Evolutionary conservation across 2,888 invertebrate genomes (phyloP), one percentile per base, ranked within the genome.

Genomic region (Oscheius sp.): DNA sequence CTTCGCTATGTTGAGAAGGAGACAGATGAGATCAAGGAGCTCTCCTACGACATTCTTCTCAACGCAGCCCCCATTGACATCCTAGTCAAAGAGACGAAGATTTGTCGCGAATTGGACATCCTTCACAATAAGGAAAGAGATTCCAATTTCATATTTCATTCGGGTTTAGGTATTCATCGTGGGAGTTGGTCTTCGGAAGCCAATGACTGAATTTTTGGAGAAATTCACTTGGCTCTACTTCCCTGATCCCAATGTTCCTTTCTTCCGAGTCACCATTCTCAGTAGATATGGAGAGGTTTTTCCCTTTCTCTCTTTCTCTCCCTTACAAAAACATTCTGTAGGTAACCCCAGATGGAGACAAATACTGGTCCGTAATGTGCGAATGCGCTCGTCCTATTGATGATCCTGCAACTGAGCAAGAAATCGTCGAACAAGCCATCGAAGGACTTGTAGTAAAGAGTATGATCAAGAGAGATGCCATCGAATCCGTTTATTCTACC

Each of bases 361-460:
- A 85, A 69, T 85, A 84, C 66, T 85, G 85, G 85, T 85, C 85
- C n/a, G 80, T 85, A 17, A 85, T 85, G 85, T 84, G 84, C 68
- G 85, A 85, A 67, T 85, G 84, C 48, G 84, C 85, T 6, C 57
- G 82, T n/a, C 76, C 79, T 10, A 76, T 79, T 25, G 81, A 80
- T 69, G 85, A 85, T 67, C 75, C 79, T 69, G 81, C 79, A 23
- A 76, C 77, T 5, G 80, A 81, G 46, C 83, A 82, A 46, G 82
- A 85, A 67, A 81, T 85, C 61, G 78, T 77, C 1, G 63, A 82
- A 42, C 70, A 74, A 71, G 80, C 85, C 10, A 67, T 85, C 15
- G 81, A 85, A 37, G 85, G 85, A 15, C 80, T 85, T 20, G 79
- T 85, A 53, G 61, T 76, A 61, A 85, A 85, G 73, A 71, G 73